Evolutionary conservation across 2,797 vertebrate genomes (phyloP).

Genomic region (Pseudopleuronectes americanus): DNA sequence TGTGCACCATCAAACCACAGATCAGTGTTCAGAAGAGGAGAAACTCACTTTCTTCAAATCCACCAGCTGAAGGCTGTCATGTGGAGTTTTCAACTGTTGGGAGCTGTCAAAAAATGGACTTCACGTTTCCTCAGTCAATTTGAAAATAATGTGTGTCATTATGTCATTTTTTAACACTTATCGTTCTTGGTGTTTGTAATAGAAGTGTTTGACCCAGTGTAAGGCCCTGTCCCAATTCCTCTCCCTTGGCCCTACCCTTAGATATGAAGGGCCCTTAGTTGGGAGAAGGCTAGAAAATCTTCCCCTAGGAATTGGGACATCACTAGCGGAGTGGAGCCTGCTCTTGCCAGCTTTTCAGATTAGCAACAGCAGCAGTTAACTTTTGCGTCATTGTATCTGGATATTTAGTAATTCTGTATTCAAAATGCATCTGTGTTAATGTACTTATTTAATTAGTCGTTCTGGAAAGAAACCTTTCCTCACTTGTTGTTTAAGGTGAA

Average conservation of each 20-base stretch:
- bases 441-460: no score
- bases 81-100: not conserved
- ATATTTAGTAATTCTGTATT: no score
- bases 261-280: no score
- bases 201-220: not conserved
- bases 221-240: not conserved
- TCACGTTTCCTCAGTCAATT: slow-evolving; percentile 8
- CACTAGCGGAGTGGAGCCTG: no score
- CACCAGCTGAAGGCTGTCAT: slow-evolving; percentile 2
- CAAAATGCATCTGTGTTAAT: no score
- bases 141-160: not conserved
- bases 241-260: no score
- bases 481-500: not conserved
- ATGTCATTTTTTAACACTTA: not conserved
- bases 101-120: not conserved
- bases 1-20: slow-evolving; percentile 10
- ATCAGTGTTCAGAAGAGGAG: slow-evolving; percentile 6
- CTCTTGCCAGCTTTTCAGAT: no score
- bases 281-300: no score
- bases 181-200: slow-evolving; percentile 1
- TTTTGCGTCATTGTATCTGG: no score
- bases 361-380: no score
- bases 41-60: slow-evolving; percentile 18
- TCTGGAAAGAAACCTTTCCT: no score
- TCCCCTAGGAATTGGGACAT: no score